Conservation (phyloP, 2,888 invertebrate genomes). For the Peribatodes rhomboidaria region DNA sequence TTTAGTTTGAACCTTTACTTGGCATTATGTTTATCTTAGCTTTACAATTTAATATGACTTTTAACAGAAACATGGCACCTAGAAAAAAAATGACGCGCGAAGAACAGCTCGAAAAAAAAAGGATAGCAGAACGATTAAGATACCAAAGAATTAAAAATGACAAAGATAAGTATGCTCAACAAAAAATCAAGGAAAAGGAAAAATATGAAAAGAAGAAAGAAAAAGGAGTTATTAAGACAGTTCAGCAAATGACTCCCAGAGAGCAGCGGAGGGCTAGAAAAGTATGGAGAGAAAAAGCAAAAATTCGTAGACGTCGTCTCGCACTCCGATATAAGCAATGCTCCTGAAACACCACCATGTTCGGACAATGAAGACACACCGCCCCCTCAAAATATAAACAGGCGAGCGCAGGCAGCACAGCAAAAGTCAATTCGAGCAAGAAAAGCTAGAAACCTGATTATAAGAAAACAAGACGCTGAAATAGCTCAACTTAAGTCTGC, state of each 20-base stretch:
- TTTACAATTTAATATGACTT: too few species aligned
- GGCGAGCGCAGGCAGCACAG: conserved; percentile 27
- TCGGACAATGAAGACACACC: conserved; percentile 4
- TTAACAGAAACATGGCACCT: too few species aligned
- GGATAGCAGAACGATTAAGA: background rate
- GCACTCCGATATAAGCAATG: conserved; percentile 12
- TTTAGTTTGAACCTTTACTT: too few species aligned
- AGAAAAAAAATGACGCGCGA: too few species aligned
- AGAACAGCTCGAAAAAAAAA: too few species aligned
- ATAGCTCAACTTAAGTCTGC: conserved; percentile 34
- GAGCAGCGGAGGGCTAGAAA: conserved; percentile 39
- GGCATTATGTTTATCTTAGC: too few species aligned
- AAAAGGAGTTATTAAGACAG: background rate
- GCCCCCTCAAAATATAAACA: conserved; percentile 4
- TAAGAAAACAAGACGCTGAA: conserved; percentile 9
- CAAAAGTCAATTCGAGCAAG: conserved; percentile 24
- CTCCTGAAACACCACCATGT: conserved; percentile 8
- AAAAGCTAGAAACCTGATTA: conserved; percentile 33
- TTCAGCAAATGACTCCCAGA: conserved; percentile 39
- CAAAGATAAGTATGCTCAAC: conserved; percentile 3
- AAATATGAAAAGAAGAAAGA: conserved; percentile 6
- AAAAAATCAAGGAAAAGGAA: background rate
- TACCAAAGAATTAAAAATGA: conserved; percentile 20
- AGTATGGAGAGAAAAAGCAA: conserved; percentile 43
- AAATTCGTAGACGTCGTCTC: conserved; percentile 38